These are phyloP conservation scores for Tauraco erythrolophus DNA, from an alignment of 2,113 vertebrate species.

Conservation along the genomic window DNA sequence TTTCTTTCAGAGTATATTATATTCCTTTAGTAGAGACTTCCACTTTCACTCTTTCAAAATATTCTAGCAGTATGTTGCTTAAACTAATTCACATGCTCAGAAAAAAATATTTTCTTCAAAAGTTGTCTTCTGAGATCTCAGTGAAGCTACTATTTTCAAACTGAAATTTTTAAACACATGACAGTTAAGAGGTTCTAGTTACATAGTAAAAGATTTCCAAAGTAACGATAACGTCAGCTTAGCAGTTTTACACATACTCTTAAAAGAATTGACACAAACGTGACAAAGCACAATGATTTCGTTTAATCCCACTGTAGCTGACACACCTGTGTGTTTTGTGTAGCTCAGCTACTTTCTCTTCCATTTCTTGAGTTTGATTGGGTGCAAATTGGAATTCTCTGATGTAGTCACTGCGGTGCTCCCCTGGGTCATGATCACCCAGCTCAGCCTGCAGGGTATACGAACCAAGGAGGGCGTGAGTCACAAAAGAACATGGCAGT, in stretches of 20 bases:
- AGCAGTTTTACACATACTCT: neutral
- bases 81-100: neutral
- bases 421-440: constrained; percentile 90
- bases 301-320: neutral
- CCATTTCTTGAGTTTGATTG: constrained; percentile 93
- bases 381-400: constrained; percentile 90
- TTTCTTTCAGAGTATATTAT: neutral
- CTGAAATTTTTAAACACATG: neutral
- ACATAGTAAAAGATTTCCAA: neutral
- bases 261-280: neutral
- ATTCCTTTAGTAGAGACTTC: neutral
- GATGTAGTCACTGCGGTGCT: constrained; percentile 83
- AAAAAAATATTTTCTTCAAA: neutral
- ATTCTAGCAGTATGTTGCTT: neutral
- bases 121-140: neutral
- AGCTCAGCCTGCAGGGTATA: constrained; percentile 90
- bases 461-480: constrained; percentile 86
- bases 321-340: constrained; percentile 93
- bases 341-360: constrained; percentile 94
- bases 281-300: neutral
- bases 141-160: neutral
- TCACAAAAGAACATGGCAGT: constrained; percentile 88
- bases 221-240: neutral
- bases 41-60: neutral
- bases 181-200: neutral